Conservation (phyloP, 2,888 invertebrate species). For the Eristalinus sepulchralis region DNA sequence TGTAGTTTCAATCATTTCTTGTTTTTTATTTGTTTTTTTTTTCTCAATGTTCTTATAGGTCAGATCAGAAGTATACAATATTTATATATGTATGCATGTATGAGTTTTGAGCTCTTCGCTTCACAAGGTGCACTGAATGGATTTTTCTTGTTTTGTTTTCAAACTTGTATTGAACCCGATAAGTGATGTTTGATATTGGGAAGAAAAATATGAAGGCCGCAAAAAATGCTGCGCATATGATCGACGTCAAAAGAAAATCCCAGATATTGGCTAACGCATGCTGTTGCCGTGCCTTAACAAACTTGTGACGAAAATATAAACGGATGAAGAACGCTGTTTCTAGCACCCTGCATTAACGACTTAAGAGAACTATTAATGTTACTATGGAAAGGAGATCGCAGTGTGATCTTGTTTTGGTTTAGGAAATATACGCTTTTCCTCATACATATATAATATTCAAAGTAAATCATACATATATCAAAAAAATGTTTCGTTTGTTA, state of each 20-base stretch:
- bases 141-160: slow-evolving; percentile 21
- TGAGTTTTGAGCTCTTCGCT: slow-evolving; percentile 40
- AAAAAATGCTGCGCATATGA: background rate
- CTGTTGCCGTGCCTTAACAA: background rate
- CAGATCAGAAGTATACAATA: slow-evolving; percentile 61
- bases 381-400: background rate
- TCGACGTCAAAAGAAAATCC: background rate
- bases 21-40: slow-evolving; percentile 41
- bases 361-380: background rate
- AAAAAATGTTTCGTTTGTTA: slow-evolving; percentile 62
- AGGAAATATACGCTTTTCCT: slow-evolving; percentile 64
- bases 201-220: background rate
- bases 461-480: slow-evolving; percentile 60
- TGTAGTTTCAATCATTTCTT: slow-evolving; percentile 43
- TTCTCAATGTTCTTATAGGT: slow-evolving; percentile 52
- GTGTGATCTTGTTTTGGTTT: slow-evolving; percentile 41
- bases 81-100: slow-evolving; percentile 42
- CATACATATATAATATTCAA: slow-evolving; percentile 59
- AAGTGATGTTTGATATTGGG: background rate
- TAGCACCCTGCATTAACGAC: background rate
- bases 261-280: background rate
- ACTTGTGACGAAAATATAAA: background rate
- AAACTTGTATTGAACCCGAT: background rate
- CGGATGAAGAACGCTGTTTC: background rate
- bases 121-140: slow-evolving; percentile 41